Evolutionary conservation across 2,888 invertebrate species (phyloP).

Genomic region (Cantharis rufa): DNA sequence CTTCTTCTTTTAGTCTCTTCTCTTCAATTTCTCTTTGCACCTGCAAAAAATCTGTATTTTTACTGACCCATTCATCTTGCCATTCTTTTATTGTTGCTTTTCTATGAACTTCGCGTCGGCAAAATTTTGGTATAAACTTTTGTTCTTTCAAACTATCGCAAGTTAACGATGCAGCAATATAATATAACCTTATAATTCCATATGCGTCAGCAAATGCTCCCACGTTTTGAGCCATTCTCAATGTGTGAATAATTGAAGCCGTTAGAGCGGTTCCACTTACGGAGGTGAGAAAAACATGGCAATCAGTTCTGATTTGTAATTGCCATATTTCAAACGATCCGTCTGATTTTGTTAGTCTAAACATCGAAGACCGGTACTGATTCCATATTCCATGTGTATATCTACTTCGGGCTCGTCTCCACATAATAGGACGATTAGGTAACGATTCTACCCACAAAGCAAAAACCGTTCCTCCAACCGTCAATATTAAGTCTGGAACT

Average conservation of each 20-base stretch:
- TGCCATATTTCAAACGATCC: constrained; percentile 84
- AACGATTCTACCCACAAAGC: constrained; percentile 61
- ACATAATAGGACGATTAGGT: constrained; percentile 64
- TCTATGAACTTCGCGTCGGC: constrained; percentile 60
- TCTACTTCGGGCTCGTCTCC: constrained; percentile 63
- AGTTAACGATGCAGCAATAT: constrained; percentile 50
- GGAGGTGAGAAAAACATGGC: constrained; percentile 51
- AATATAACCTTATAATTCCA: constrained; percentile 69
- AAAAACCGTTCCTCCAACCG: constrained; percentile 55
- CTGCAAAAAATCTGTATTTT: constrained; percentile 35
- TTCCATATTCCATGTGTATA: constrained; percentile 76
- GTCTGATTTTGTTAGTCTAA: constrained; percentile 73
- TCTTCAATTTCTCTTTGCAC: not conserved
- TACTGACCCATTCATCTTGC: constrained; percentile 65
- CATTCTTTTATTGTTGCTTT: constrained; percentile 61
- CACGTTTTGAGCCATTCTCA: constrained; percentile 62
- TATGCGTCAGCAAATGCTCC: constrained; percentile 71
- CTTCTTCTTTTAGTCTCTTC: not conserved
- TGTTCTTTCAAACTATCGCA: constrained; percentile 37
- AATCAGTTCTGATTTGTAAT: constrained; percentile 65
- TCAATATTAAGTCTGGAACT: constrained; percentile 64
- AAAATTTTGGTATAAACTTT: constrained; percentile 52
- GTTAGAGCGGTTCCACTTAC: constrained; percentile 52
- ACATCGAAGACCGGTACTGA: constrained; percentile 63
- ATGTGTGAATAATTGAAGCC: constrained; percentile 53